Base-by-base conservation (phyloP, 2,888 invertebrate genomes). In the Eretmocerus hayati region DNA sequence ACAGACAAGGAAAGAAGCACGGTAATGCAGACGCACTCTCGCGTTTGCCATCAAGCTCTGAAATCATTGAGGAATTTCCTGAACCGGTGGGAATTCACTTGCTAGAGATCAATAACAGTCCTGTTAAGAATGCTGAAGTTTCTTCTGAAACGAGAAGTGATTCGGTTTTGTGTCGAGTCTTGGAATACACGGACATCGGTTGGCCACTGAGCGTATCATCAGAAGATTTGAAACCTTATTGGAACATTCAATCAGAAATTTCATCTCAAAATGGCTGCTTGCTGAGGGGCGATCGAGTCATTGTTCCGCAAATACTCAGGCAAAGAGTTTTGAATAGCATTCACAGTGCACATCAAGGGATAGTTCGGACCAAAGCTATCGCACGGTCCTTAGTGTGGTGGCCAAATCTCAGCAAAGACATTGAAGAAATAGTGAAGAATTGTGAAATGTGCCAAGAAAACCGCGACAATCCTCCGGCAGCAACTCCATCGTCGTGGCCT, bases 351-450 rank as follows among this genome's bases (percentile, higher is more conserved):
- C 37, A 37, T 15, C 4, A 21, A 11, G 37, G 37, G 8, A 4
- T 21, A 20, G 20, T 37, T 6, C 41, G 45, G 21, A 48, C 37
- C 31, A 42, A 52, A 41, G 15, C 18, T 15, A 8, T 50, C 20
- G 53, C 54, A 13, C 21, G 52, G 21, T 43, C 35, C 18, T 46
- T 45, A 23, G 36, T 47, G 9, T 56, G 52, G 52, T 55, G 52
- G 56, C 53, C 48, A 18, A 13, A 38, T 8, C n/a, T 56, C 1
- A 48, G 48, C 16, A 18, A 37, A 11, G 48, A 53, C 22, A 50
- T 52, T 3, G 42, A 55, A 41, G 15, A 23, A 2, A 13, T 49
- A 6, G 38, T 37, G 11, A 22, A 19, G 9, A 43, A 21, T n/a
- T 53, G 55, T 48, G 33, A 43, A 5, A 18, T 46, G 15, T 53